Base-by-base conservation (phyloP, 2,797 vertebrate species). In the Mus spretus region DNA sequence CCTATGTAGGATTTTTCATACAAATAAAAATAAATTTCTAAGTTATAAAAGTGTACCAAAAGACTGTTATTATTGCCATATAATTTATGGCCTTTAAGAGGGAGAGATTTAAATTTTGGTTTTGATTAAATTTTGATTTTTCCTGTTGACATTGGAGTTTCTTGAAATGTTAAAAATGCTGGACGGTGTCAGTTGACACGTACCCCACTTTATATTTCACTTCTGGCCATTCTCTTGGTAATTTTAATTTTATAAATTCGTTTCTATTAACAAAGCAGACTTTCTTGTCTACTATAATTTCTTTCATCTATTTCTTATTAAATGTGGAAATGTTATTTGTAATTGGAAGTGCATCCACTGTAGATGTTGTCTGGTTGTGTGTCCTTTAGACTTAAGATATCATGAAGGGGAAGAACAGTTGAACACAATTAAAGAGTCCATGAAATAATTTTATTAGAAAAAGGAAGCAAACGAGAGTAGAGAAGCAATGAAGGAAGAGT, bases 41-140 rank as follows among this genome's bases (percentile, higher is more conserved):
- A 70, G 9, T 86, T 89, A 93, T 90, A 72, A 61, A 87, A 95
- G 90, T 82, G 13, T 11, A 67, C 28, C 26, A 47, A 92, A 94
- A 86, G 14, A 9, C 26, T 55, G 24, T 91, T 91, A 85, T 79
- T 89, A 24, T 78, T 91, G 2, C 26, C 11, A 5, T 93, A 26
- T 91, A 79, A 79, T 63, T 96, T 96, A 91, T 90, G 78, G 55
- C n/a, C 24, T 90, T 70, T 70, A 79, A 84, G n/a, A 86, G 22
- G 55, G 8, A 44, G 91, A 77, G n/a, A 90, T 79, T 72, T 88
- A 89, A 63, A 28, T 72, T 31, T 72, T 93, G 77, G 20, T 37
- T 90, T 90, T 72, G 53, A 57, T 50, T 50, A 72, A 0, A 85
- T 50, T 78, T 83, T 75, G 14, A 72, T 63, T 92, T 95, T 94